These are phyloP conservation scores for Pteropus alecto DNA, from an alignment of 2,113 vertebrate genomes.

Conservation along the genomic window DNA sequence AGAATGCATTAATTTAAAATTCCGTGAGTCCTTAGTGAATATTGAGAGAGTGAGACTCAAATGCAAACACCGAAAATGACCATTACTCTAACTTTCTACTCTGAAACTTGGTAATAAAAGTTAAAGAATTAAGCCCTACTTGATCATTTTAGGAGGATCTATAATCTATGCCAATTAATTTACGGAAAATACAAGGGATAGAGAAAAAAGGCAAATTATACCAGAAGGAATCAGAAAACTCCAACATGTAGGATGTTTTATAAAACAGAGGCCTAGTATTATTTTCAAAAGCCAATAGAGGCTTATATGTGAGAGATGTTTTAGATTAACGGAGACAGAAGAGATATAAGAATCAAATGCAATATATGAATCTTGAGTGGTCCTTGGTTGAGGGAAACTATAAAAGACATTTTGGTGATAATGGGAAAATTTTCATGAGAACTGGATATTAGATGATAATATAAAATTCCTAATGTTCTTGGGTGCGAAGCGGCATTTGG, in stretches of 20 bases:
- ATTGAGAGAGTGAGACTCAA: background rate
- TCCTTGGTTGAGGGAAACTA: background rate
- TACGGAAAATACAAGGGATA: background rate
- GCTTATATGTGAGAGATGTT: background rate
- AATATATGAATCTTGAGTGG: background rate
- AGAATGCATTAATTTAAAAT: background rate
- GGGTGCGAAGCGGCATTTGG: background rate
- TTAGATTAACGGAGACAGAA: background rate
- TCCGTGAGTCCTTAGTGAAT: background rate
- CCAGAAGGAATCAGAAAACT: background rate
- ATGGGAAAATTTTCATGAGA: background rate
- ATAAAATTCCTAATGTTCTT: background rate
- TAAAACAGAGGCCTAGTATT: background rate
- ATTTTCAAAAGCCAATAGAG: conserved; percentile 1
- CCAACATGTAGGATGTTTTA: background rate
- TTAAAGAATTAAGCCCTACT: background rate
- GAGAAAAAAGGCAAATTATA: background rate
- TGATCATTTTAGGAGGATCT: background rate
- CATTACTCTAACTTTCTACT: background rate
- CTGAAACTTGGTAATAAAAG: background rate
- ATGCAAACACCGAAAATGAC: background rate
- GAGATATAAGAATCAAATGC: background rate
- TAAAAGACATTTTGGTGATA: background rate
- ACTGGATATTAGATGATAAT: background rate
- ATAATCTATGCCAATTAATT: background rate